A percentile compares a stretch with the other conserved stretches of the same genome.
Conservation (phyloP, 2,888 invertebrate species). For the Deroplatys truncata region DNA sequence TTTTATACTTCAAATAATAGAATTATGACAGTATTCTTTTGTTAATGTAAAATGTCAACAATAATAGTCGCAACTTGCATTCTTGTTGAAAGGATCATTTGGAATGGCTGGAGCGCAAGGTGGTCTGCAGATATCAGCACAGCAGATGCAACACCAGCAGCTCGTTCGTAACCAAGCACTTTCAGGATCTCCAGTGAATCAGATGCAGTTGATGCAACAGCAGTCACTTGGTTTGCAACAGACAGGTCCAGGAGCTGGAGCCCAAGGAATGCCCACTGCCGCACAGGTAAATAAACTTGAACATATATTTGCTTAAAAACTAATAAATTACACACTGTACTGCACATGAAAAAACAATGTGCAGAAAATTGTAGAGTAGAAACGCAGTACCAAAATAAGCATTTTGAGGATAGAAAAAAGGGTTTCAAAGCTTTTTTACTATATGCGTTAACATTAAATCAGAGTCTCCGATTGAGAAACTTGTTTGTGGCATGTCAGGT, state of each 20-base stretch:
- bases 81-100: constrained; percentile 39
- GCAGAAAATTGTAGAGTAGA: no score
- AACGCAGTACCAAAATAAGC: no score
- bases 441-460: no score
- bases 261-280: constrained; percentile 35
- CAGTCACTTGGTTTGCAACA: constrained; percentile 28
- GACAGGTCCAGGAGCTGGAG: background rate
- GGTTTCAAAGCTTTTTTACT: no score
- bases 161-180: constrained; percentile 20
- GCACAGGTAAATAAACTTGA: constrained; percentile 37
- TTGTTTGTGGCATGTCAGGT: no score
- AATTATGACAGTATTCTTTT: background rate
- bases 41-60: no score
- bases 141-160: constrained; percentile 34
- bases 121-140: constrained; percentile 48
- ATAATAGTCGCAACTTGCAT: background rate
- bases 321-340: no score
- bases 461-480: no score
- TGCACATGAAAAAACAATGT: no score
- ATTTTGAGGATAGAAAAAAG: no score
- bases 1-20: no score
- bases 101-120: constrained; percentile 42
- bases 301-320: no score
- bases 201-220: constrained; percentile 32
- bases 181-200: constrained; percentile 20